Percentiles rank a stretch among this genome's conserved stretches.
Evolutionary conservation across 2,888 invertebrate species (phyloP).

Genomic region (Pteria penguin): DNA sequence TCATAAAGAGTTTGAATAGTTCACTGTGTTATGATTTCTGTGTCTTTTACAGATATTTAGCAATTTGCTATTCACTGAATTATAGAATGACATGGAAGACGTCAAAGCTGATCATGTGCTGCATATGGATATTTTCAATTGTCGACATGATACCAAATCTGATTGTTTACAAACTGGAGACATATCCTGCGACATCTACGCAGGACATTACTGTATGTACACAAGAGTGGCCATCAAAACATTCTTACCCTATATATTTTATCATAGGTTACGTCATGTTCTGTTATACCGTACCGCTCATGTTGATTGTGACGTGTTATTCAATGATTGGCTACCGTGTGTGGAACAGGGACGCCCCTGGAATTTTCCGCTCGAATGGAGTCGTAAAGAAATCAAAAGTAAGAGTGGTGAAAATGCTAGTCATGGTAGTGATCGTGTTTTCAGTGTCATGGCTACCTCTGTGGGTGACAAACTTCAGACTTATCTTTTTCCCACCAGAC

Average conservation of each 20-base stretch:
- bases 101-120: conserved; percentile 91
- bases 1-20: too few species aligned
- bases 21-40: conserved; percentile 8
- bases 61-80: conserved; percentile 96
- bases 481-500: conserved; percentile 86
- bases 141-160: conserved; percentile 93
- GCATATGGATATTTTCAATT: conserved; percentile 93
- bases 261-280: conserved; percentile 91
- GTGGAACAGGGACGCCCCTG: conserved; percentile 92
- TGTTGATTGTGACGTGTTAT: conserved; percentile 93
- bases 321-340: conserved; percentile 94
- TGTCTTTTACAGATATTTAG: conserved; percentile 89
- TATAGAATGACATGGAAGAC: conserved; percentile 94
- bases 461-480: conserved; percentile 92
- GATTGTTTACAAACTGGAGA: conserved; percentile 87
- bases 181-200: background rate
- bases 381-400: conserved; percentile 90
- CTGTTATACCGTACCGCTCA: conserved; percentile 94
- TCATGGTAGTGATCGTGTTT: conserved; percentile 95
- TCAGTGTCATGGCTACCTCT: conserved; percentile 95
- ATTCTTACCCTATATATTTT: conserved; percentile 91
- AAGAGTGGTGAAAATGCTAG: conserved; percentile 95
- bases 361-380: conserved; percentile 86
- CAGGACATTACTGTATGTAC: conserved; percentile 54
- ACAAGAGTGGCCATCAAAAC: conserved; percentile 88